Evolutionary conservation across 2,888 invertebrate genomes (phyloP).

Genomic region (Dryobotodes eremita): DNA sequence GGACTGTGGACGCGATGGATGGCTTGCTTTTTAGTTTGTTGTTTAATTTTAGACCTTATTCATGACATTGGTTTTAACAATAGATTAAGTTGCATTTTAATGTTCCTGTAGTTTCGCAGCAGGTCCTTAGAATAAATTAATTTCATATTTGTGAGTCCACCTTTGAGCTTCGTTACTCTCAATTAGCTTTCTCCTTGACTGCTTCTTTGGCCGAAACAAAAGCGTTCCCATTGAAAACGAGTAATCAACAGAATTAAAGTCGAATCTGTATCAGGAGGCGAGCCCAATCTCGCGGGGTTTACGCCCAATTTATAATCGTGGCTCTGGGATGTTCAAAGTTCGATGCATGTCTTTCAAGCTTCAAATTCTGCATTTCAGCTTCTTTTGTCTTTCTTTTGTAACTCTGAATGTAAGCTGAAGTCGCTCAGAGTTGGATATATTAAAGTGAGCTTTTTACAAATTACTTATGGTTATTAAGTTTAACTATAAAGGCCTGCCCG

Average conservation of each 20-base stretch:
- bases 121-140: background rate
- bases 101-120: background rate
- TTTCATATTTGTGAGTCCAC: background rate
- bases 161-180: conserved; percentile 8
- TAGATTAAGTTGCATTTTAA: conserved; percentile 29
- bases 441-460: background rate
- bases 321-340: conserved; percentile 72
- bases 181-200: conserved; percentile 57
- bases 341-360: conserved; percentile 6
- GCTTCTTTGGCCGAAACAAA: conserved; percentile 61
- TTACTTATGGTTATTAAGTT: background rate
- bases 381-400: background rate
- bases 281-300: conserved; percentile 78
- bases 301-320: conserved; percentile 86
- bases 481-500: no score
- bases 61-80: conserved; percentile 26
- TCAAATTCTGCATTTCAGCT: no score
- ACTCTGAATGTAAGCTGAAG: background rate
- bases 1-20: conserved; percentile 72
- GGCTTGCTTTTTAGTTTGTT: conserved; percentile 62
- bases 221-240: conserved; percentile 66
- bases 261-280: conserved; percentile 70
- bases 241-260: conserved; percentile 76
- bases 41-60: conserved; percentile 51
- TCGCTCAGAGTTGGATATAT: no score